These are phyloP conservation scores for Colistium nudipinnis DNA, from an alignment of 2,113 vertebrate genomes.

Conservation along the genomic window DNA sequence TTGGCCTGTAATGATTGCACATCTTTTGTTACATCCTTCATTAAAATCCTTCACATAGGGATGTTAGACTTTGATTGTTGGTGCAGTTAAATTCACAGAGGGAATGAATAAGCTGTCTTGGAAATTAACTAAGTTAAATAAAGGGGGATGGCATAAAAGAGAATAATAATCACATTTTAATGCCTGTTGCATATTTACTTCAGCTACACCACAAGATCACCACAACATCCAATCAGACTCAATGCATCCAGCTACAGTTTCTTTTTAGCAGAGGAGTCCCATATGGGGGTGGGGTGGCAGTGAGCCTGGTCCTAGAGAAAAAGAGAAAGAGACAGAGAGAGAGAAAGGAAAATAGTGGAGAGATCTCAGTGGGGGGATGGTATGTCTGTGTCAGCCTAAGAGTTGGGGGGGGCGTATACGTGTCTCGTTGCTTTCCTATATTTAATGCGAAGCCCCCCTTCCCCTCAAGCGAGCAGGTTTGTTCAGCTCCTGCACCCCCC, in stretches of 20 bases:
- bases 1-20: neutral
- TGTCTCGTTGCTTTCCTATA: conserved; percentile 64
- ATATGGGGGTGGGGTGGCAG: conserved; percentile 47
- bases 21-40: neutral
- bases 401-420: conserved; percentile 61
- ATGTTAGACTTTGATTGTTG: neutral
- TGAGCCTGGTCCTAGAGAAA: conserved; percentile 31
- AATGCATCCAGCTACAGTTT: conserved; percentile 22
- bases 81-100: neutral
- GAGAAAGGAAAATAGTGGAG: no score
- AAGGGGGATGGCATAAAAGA: conserved; percentile 3
- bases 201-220: neutral
- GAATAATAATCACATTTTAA: conserved; percentile 16
- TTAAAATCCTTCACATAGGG: neutral
- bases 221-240: conserved; percentile 24
- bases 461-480: conserved; percentile 72
- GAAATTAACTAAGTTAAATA: conserved; percentile 17
- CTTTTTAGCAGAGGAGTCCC: conserved; percentile 41
- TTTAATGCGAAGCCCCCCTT: conserved; percentile 60
- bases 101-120: conserved; percentile 23
- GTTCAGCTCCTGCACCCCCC: conserved; percentile 63
- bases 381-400: conserved; percentile 58
- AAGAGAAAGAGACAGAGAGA: conserved; percentile 12
- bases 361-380: conserved; percentile 61
- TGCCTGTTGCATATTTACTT: conserved; percentile 8